Evolutionary conservation across 2,113 vertebrate species (phyloP).

Genomic region (Hystrix brachyura): DNA sequence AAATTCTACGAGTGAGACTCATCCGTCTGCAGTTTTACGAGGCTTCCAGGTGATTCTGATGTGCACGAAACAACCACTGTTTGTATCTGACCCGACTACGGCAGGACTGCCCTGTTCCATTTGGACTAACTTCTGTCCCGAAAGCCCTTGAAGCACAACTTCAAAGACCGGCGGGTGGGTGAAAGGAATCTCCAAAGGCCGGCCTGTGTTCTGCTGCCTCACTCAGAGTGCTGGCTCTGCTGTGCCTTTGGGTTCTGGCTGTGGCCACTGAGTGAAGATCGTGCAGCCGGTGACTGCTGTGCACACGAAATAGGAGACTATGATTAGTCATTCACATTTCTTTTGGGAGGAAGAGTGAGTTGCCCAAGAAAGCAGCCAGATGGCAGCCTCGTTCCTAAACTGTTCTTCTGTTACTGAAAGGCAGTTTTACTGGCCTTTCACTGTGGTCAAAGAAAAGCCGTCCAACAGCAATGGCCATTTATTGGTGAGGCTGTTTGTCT

Average conservation of each 20-base stretch:
- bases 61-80: background rate
- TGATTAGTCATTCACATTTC: constrained; percentile 5
- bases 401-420: background rate
- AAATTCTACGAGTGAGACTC: background rate
- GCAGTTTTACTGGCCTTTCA: background rate
- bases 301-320: background rate
- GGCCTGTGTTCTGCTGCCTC: background rate
- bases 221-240: background rate
- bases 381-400: constrained; percentile 55
- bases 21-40: background rate
- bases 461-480: background rate
- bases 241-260: background rate
- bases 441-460: constrained; percentile 33
- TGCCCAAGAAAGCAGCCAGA: constrained; percentile 58
- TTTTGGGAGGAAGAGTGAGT: background rate
- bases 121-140: background rate
- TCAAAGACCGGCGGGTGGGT: background rate
- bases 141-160: background rate
- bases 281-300: background rate
- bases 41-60: background rate
- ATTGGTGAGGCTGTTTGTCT: constrained; percentile 39
- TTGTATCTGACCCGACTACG: background rate
- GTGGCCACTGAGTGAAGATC: background rate
- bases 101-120: background rate
- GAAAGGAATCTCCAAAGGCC: background rate